Evolutionary conservation across 2,113 vertebrate genomes (phyloP).

Genomic region (Sterna hirundo): DNA sequence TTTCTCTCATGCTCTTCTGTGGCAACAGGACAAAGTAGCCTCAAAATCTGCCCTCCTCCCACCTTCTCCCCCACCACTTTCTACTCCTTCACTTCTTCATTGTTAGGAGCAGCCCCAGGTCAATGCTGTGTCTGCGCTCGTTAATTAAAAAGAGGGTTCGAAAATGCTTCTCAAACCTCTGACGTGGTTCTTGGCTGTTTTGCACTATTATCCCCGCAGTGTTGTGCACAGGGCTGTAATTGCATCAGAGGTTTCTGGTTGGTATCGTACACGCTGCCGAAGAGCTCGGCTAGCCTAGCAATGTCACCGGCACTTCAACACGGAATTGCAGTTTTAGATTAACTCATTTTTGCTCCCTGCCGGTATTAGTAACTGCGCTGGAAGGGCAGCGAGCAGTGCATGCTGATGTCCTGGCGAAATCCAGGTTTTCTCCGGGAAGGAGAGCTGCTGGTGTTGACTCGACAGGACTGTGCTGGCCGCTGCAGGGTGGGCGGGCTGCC

Average conservation of each 20-base stretch:
- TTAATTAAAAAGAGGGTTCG: not conserved
- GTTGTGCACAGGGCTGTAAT: not conserved
- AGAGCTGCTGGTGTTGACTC: not conserved
- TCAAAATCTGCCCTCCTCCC: not conserved
- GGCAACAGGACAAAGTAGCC: not conserved
- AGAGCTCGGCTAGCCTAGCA: not conserved
- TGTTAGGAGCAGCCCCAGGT: not conserved
- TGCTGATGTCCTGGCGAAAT: fast-evolving
- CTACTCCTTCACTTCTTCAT: not conserved
- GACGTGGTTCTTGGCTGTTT: not conserved
- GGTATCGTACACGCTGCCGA: fast-evolving
- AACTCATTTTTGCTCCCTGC: not conserved
- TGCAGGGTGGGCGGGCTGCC: not conserved
- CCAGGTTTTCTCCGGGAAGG: not conserved
- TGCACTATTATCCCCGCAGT: not conserved
- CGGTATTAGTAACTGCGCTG: not conserved
- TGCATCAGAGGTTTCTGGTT: not conserved
- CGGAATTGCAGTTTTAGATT: not conserved
- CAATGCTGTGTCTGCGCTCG: not conserved
- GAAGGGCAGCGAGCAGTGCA: fast-evolving
- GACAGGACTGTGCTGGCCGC: fast-evolving
- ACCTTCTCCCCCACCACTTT: not conserved
- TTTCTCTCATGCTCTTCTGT: not conserved
- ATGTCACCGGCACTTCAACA: not conserved
- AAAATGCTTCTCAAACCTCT: not conserved